These are phyloP conservation scores for Sesamia inferens DNA, from an alignment of 2,888 invertebrate genomes.

Conservation along the genomic window DNA sequence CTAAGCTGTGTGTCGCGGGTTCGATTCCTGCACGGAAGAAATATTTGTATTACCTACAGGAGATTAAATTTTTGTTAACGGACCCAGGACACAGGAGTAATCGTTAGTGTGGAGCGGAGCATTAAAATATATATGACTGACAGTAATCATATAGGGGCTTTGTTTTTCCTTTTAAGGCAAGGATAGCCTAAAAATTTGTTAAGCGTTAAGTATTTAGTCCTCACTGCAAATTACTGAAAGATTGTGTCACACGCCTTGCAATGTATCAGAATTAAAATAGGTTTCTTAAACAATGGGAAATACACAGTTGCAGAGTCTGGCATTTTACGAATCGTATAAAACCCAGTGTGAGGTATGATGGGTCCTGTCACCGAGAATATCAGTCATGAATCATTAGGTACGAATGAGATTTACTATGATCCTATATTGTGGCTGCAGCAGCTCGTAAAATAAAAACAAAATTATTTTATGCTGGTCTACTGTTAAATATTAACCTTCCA, in stretches of 20 bases:
- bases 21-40: too few relatives aligned
- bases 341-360: slow-evolving; percentile 29
- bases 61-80: too few relatives aligned
- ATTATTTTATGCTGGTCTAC: not conserved
- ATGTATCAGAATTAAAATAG: not conserved
- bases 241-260: not conserved
- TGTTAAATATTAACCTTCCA: not conserved
- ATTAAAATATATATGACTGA: too few relatives aligned
- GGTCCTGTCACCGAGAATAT: slow-evolving; percentile 30
- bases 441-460: not conserved
- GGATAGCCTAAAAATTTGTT: not conserved
- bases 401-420: slow-evolving; percentile 6
- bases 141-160: not conserved
- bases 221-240: not conserved
- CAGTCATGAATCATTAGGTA: slow-evolving; percentile 31
- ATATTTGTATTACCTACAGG: too few relatives aligned
- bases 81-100: too few relatives aligned
- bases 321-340: slow-evolving; percentile 51
- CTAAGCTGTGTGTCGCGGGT: too few relatives aligned
- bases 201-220: not conserved
- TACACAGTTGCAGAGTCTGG: slow-evolving; percentile 13
- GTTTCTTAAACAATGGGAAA: slow-evolving; percentile 13
- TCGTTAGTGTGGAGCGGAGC: too few relatives aligned
- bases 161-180: fast-evolving
- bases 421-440: not conserved